A percentile compares a stretch with the other conserved stretches of the same genome.
Evolutionary conservation across 2,797 vertebrate species (phyloP).

Genomic region (Lycodopsis pacificus): DNA sequence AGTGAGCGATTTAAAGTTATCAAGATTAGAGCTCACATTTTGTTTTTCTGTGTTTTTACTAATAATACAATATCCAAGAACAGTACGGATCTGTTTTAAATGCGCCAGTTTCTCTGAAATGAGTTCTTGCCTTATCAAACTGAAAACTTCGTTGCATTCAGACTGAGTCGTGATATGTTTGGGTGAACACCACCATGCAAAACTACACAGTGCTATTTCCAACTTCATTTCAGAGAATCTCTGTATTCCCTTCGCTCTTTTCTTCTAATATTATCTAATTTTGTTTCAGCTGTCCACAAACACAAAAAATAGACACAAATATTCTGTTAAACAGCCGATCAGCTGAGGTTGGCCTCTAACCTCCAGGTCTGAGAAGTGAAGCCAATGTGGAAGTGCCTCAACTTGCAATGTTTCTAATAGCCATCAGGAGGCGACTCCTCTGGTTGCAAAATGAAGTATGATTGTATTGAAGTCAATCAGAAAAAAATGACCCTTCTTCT

Average conservation of each 20-base stretch:
- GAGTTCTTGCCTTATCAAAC: constrained; percentile 6
- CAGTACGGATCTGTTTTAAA: neutral
- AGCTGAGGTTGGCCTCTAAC: neutral
- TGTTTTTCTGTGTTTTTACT: neutral
- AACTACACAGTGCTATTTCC: neutral
- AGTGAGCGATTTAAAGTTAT: constrained; percentile 21
- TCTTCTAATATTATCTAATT: neutral
- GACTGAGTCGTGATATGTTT: neutral
- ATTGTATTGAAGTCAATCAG: neutral
- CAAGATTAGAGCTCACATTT: neutral
- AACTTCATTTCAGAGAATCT: constrained; percentile 4
- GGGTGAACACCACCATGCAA: neutral
- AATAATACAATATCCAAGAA: constrained; percentile 3
- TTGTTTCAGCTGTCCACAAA: neutral
- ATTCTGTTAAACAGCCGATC: neutral
- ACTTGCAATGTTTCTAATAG: neutral
- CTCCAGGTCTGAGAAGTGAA: neutral
- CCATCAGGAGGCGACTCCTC: neutral
- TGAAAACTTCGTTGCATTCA: constrained; percentile 24
- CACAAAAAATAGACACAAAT: neutral
- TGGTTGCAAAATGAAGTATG: neutral
- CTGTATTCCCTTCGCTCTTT: neutral
- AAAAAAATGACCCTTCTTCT: neutral
- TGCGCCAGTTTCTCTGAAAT: constrained; percentile 13
- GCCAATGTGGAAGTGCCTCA: neutral